Evolutionary conservation across 2,888 invertebrate genomes (phyloP).

Genomic region (Drosophila seclusa): DNA sequence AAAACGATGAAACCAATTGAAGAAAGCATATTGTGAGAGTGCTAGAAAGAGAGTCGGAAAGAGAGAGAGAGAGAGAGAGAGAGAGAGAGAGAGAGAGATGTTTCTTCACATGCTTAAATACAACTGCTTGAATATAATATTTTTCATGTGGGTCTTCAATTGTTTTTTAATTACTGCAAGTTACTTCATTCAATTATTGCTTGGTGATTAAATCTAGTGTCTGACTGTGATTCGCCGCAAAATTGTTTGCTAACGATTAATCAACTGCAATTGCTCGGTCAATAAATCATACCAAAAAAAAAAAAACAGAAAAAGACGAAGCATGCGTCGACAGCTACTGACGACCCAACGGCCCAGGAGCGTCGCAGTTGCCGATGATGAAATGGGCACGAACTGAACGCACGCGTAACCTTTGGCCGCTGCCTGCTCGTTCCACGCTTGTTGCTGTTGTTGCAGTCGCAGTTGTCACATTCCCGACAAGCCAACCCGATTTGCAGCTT

Average conservation of each 20-base stretch:
- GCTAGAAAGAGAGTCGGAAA: not conserved
- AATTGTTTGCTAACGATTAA: constrained; percentile 57
- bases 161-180: constrained; percentile 2
- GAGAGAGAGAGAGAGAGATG: not conserved
- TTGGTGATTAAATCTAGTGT: constrained; percentile 10
- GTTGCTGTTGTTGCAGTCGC: constrained; percentile 21
- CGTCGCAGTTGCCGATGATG: constrained; percentile 39
- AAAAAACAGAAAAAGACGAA: constrained; percentile 7
- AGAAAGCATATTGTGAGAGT: no score
- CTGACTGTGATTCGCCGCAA: constrained; percentile 38
- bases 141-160: not conserved
- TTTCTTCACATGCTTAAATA: not conserved
- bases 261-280: constrained; percentile 52
- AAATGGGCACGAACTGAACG: constrained; percentile 78
- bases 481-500: constrained; percentile 74
- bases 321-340: constrained; percentile 71
- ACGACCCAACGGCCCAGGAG: constrained; percentile 51
- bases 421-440: constrained; percentile 24
- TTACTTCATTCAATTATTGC: not conserved
- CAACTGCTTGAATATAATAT: not conserved
- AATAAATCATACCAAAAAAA: constrained; percentile 60
- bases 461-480: constrained; percentile 46
- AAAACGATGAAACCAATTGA: no score
- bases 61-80: not conserved
- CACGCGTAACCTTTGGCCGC: constrained; percentile 82